Percentiles rank a stretch among this genome's conserved stretches.
Evolutionary conservation across 2,113 vertebrate species (phyloP).

Genomic region (Natator depressus): DNA sequence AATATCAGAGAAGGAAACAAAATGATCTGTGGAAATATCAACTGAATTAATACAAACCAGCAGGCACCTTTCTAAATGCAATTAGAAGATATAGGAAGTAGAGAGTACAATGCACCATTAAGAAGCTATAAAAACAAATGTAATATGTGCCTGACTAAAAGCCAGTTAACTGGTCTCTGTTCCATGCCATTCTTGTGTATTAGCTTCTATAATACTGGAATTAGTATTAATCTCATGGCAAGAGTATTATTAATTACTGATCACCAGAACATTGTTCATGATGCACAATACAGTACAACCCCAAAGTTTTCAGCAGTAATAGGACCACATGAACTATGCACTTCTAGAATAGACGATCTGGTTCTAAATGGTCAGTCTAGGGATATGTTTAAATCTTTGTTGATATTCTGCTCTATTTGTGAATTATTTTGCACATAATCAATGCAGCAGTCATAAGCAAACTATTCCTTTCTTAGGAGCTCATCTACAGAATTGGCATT

Average conservation of each 20-base stretch:
- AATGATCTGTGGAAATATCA: accelerated
- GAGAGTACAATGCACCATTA: not conserved
- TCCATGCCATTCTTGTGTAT: accelerated
- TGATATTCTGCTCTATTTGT: not conserved
- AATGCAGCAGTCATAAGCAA: not conserved
- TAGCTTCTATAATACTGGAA: not conserved
- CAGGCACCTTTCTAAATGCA: not conserved
- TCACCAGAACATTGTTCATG: not conserved
- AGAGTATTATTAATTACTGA: not conserved
- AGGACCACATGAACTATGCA: conserved; percentile 19
- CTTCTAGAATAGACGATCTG: conserved; percentile 14
- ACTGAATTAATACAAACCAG: accelerated
- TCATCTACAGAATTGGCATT: conserved; percentile 3
- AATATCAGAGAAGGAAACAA: not conserved
- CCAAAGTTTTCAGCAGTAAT: conserved; percentile 24
- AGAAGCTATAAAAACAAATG: not conserved
- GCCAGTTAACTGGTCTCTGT: not conserved
- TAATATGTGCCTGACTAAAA: not conserved
- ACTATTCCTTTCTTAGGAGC: not conserved
- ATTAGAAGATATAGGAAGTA: not conserved
- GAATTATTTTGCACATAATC: not conserved
- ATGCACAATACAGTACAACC: conserved; percentile 9
- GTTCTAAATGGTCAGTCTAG: not conserved
- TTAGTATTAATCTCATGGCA: not conserved
- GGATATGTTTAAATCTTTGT: conserved; percentile 31